Base-by-base conservation (phyloP, 2,888 invertebrate species). In the Meganola albula region DNA sequence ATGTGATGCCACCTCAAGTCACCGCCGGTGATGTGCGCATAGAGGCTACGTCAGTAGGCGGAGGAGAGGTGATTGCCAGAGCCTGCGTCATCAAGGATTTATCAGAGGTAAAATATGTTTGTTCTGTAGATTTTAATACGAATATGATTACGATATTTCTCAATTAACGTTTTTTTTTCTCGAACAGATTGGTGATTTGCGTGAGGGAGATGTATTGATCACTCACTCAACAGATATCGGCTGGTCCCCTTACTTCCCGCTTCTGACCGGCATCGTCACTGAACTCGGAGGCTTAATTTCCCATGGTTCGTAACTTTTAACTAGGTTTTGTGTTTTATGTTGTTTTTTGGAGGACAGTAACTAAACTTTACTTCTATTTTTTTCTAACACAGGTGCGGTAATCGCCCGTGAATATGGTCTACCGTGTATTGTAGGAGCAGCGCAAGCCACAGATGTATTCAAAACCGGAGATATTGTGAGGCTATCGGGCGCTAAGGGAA, bases 171-270 rank as follows among this genome's bases (percentile, higher is more conserved):
- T 6, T 20, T 20, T 7, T 20, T 20, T 20, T 20, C n/a, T 16
- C 16, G 12, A 28, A 33, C 57, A 87, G 86, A 78, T 86, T 21
- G 65, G 72, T 6, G 61, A 80, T 35, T 68, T 90, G 26, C 73
- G 86, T 55, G 66, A 76, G 44, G 93, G 93, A 1, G 95, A 95
- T 58, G 87, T 95, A 41, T 76, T 95, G 45, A 90, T 95, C 46
- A 93, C 94, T 0, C 88, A 87, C 49, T 89, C 90, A 23, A 94
- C 94, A 0, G 95, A 95, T 62, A 91, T 95, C 45, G 94, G 93
- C 1, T 95, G 95, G 95, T 91, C 92, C 2, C 94, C 94, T 0
- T 94, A 94, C 74, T 95, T 95, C 69, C 93, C 94, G 0, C 87
- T 94, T 27, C 67, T 95, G 10, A 79, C 89, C 0, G 95, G 94